phyloP scores from a whole-genome alignment of 2,797 vertebrate species.

The Sebastes hubbsi region DNA sequence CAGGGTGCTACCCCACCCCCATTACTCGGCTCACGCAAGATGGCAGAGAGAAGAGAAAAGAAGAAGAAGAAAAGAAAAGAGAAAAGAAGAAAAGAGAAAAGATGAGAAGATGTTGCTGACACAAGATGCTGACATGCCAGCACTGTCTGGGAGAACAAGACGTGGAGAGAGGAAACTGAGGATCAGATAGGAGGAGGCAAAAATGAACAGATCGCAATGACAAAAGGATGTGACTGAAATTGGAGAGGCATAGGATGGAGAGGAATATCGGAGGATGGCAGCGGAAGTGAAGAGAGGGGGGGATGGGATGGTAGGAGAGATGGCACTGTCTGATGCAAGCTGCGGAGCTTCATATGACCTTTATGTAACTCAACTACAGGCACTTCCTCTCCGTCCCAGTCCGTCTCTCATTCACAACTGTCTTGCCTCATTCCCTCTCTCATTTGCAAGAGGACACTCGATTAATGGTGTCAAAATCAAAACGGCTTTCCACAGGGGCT shows the following conservation, averaged over 20 bases:
- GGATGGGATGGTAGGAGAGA: neutral
- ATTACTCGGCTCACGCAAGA: conserved; percentile 26
- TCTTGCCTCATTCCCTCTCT: neutral
- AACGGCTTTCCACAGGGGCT: neutral
- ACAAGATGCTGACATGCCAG: conserved; percentile 56
- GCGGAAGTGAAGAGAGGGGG: conserved; percentile 23
- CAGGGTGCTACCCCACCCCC: conserved; percentile 3
- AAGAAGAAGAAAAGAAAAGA: neutral
- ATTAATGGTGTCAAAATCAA: conserved; percentile 28
- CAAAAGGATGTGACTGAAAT: conserved; percentile 71
- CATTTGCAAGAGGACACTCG: conserved; percentile 1
- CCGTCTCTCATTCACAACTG: conserved; percentile 29
- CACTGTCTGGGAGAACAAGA: conserved; percentile 16
- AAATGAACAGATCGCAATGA: conserved; percentile 54
- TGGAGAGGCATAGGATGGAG: conserved; percentile 63
- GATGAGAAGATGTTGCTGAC: conserved; percentile 38
- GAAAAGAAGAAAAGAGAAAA: neutral
- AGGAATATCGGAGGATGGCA: conserved; percentile 48
- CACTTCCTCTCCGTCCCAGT: conserved; percentile 41
- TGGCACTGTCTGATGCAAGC: conserved; percentile 36
- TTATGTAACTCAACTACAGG: conserved; percentile 60
- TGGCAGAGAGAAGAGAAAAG: neutral
- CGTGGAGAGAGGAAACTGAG: conserved; percentile 46
- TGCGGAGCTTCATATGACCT: conserved; percentile 64
- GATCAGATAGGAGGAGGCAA: conserved; percentile 49